These are phyloP conservation scores for Sclerurus mexicanus DNA, from an alignment of 2,113 vertebrate genomes.

Conservation along the genomic window DNA sequence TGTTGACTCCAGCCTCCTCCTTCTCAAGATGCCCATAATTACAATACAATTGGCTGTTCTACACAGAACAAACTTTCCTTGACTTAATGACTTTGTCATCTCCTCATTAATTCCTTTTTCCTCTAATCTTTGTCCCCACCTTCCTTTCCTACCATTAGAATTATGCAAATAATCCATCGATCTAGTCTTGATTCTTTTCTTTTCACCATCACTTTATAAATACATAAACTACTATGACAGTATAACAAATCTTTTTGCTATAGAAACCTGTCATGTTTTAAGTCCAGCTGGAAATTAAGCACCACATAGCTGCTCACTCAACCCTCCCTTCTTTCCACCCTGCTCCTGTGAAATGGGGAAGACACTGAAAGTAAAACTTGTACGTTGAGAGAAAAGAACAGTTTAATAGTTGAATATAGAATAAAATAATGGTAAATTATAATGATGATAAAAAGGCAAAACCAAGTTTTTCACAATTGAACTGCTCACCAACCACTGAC, in stretches of 20 bases:
- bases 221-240: neutral
- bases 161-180: neutral
- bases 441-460: neutral
- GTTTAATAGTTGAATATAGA: neutral
- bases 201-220: neutral
- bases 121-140: neutral
- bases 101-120: neutral
- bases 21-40: neutral
- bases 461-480: neutral
- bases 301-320: neutral
- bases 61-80: neutral
- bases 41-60: neutral
- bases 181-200: neutral
- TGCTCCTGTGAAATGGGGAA: neutral
- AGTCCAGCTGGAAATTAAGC: neutral
- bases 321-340: neutral
- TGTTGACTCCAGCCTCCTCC: accelerated
- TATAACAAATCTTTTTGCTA: neutral
- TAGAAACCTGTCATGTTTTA: neutral
- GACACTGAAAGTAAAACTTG: neutral
- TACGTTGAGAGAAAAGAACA: neutral
- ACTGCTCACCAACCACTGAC: neutral
- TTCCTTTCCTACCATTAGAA: neutral
- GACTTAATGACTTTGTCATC: neutral
- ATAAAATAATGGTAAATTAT: neutral